phyloP scores from a whole-genome alignment of 2,888 invertebrate species.

The Drosophila leonis region DNA sequence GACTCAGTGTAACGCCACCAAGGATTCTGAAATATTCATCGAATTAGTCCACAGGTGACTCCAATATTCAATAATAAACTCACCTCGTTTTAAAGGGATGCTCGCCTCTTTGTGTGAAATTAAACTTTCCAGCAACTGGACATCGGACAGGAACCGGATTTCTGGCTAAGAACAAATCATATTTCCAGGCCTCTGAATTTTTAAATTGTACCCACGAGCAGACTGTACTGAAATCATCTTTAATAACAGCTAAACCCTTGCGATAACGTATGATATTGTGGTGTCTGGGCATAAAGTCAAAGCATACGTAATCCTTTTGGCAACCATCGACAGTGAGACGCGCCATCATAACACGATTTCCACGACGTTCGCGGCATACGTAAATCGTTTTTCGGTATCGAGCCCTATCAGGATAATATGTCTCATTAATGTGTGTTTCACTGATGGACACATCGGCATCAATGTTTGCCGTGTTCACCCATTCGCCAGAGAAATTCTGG shows the following conservation, averaged over 20 bases:
- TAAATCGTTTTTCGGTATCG: slow-evolving; percentile 95
- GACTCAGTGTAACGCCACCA: slow-evolving; percentile 97
- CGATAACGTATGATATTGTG: slow-evolving; percentile 97
- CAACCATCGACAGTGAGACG: slow-evolving; percentile 97
- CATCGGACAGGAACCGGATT: slow-evolving; percentile 96
- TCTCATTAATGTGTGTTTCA: slow-evolving; percentile 98
- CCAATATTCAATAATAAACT: slow-evolving; percentile 12
- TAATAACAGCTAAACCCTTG: slow-evolving; percentile 94
- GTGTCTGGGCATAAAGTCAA: slow-evolving; percentile 97
- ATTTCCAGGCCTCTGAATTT: slow-evolving; percentile 94
- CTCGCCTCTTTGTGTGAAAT: slow-evolving; percentile 96
- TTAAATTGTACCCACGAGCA: slow-evolving; percentile 97
- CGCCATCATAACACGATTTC: slow-evolving; percentile 97
- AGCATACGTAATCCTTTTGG: slow-evolving; percentile 98
- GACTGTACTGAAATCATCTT: slow-evolving; percentile 95
- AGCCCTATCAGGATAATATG: slow-evolving; percentile 96
- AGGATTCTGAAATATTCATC: slow-evolving; percentile 88
- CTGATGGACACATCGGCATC: slow-evolving; percentile 97
- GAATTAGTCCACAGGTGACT: not conserved
- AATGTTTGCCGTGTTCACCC: slow-evolving; percentile 99
- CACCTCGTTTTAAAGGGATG: slow-evolving; percentile 93
- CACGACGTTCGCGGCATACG: slow-evolving; percentile 96
- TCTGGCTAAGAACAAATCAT: slow-evolving; percentile 92
- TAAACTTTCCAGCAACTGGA: slow-evolving; percentile 98
- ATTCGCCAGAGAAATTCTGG: slow-evolving; percentile 96